Conservation (phyloP, 2,888 invertebrate genomes). For the Sialis fuliginosa region DNA sequence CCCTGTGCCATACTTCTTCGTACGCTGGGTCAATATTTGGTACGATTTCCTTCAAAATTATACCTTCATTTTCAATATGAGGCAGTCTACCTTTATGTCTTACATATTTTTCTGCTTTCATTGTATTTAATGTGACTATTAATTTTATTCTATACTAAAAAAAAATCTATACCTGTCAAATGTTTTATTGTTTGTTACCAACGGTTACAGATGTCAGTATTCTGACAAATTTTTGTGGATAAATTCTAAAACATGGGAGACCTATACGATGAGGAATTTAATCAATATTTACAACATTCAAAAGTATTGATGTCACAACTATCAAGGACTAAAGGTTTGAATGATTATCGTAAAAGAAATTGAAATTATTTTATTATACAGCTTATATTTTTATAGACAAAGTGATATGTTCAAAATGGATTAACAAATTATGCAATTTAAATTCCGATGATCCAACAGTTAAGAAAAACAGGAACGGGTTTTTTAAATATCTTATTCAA, state of each 20-base stretch:
- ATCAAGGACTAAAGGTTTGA: constrained; percentile 19
- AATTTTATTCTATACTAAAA: too few relatives aligned
- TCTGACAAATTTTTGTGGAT: neutral
- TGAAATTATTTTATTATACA: too few relatives aligned
- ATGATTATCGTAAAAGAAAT: neutral
- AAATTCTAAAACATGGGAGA: constrained; percentile 11
- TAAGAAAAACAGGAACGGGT: constrained; percentile 33
- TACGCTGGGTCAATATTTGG: constrained; percentile 14
- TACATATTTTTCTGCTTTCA: constrained; percentile 12
- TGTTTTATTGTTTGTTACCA: too few relatives aligned
- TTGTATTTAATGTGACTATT: neutral
- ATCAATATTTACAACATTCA: constrained; percentile 27
- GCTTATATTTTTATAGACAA: constrained; percentile 18
- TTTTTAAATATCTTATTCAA: constrained; percentile 18
- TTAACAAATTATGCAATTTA: constrained; percentile 24
- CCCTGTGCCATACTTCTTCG: constrained; percentile 21
- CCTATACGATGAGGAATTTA: constrained; percentile 32
- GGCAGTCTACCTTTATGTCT: constrained; percentile 24
- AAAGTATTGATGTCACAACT: constrained; percentile 25
- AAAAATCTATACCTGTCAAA: too few relatives aligned
- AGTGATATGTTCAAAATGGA: constrained; percentile 27
- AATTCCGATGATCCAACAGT: constrained; percentile 26
- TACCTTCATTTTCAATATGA: constrained; percentile 27
- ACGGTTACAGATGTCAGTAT: too few relatives aligned
- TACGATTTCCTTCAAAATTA: constrained; percentile 22